Evolutionary conservation across 2,113 vertebrate species (phyloP).

Genomic region (Rana temporaria): DNA sequence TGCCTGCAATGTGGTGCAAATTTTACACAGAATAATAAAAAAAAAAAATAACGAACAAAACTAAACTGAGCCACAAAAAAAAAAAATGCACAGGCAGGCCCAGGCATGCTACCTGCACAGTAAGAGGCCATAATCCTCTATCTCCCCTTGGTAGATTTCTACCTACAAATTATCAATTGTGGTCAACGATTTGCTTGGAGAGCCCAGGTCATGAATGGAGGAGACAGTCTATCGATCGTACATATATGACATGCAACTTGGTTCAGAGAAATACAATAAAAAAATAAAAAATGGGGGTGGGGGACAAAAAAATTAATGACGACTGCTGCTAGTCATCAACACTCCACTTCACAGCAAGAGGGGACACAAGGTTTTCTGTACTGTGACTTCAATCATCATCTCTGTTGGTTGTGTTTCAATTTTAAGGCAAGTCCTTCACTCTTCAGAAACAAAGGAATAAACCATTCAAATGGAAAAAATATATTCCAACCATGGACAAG

Average conservation of each 20-base stretch:
- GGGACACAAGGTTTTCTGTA: conserved; percentile 22
- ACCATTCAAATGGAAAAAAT: conserved; percentile 52
- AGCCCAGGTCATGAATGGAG: conserved; percentile 38
- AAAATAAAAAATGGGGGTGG: not conserved
- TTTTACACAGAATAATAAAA: conserved; percentile 26
- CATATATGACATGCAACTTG: conserved; percentile 45
- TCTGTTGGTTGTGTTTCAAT: conserved; percentile 32
- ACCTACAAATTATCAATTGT: conserved; percentile 19
- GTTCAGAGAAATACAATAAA: conserved; percentile 18
- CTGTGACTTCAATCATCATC: conserved; percentile 17
- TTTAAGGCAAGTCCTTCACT: conserved; percentile 54
- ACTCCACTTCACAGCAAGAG: conserved; percentile 20
- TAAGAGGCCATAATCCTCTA: conserved; percentile 25
- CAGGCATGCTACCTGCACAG: conserved; percentile 47
- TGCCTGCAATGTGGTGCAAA: conserved; percentile 14
- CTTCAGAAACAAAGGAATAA: conserved; percentile 43
- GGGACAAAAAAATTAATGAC: not conserved
- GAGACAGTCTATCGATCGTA: conserved; percentile 40
- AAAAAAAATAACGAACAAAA: not conserved
- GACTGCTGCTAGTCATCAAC: conserved; percentile 13
- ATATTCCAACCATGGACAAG: conserved; percentile 53
- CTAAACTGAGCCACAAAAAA: conserved; percentile 3
- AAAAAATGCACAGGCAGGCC: conserved; percentile 30
- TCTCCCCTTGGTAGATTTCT: conserved; percentile 40
- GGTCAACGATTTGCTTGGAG: conserved; percentile 23